phyloP scores from a whole-genome alignment of 2,888 invertebrate species.

The Conus canariensis region DNA sequence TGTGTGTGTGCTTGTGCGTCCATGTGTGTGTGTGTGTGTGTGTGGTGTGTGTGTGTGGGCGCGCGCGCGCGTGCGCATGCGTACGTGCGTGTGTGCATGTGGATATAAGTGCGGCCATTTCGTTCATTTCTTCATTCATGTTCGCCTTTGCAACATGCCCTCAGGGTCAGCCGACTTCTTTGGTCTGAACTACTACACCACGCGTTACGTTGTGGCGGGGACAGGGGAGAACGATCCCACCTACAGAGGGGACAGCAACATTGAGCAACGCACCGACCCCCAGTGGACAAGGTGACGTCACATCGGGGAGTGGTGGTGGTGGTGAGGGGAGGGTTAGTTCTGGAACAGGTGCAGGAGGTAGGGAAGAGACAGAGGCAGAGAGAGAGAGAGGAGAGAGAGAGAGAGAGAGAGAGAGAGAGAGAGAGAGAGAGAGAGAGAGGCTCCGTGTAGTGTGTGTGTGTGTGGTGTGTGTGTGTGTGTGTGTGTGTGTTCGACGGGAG shows the following conservation, averaged over 20 bases:
- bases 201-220: slow-evolving; percentile 47
- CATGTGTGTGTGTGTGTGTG: not conserved
- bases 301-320: not conserved
- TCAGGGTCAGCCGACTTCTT: slow-evolving; percentile 85
- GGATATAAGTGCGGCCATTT: too few relatives aligned
- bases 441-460: too few relatives aligned
- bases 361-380: too few relatives aligned
- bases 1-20: not conserved
- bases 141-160: too few relatives aligned
- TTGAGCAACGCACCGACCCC: slow-evolving; percentile 36
- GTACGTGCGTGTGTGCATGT: not conserved
- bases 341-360: too few relatives aligned
- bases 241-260: slow-evolving; percentile 51
- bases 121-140: not conserved
- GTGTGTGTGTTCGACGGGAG: too few relatives aligned
- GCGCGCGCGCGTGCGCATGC: not conserved
- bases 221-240: slow-evolving; percentile 39
- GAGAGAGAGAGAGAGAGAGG: too few relatives aligned
- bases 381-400: too few relatives aligned
- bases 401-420: too few relatives aligned
- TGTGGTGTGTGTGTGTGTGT: too few relatives aligned
- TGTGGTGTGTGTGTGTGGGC: not conserved
- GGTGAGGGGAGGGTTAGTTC: not conserved
- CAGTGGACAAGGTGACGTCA: slow-evolving; percentile 26
- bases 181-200: slow-evolving; percentile 87